phyloP scores from a whole-genome alignment of 2,113 vertebrate species.

The Antechinus stuartii region DNA sequence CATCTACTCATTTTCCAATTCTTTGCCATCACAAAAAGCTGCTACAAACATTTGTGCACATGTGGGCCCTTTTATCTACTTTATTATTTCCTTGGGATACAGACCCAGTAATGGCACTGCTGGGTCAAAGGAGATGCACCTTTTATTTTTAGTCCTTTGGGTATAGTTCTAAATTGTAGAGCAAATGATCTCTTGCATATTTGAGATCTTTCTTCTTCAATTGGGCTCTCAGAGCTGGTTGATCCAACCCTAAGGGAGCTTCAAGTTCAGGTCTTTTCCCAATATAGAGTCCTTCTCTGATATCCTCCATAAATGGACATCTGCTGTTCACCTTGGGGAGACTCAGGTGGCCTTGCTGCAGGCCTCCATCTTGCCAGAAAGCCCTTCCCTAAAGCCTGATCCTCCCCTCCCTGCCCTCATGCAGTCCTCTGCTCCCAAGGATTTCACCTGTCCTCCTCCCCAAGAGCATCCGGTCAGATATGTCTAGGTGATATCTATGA shows the following conservation, averaged over 20 bases:
- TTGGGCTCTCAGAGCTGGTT: background rate
- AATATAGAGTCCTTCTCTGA: background rate
- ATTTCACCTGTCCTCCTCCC: background rate
- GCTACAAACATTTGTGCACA: too few relatives aligned
- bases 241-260: background rate
- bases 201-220: background rate
- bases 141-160: too few relatives aligned
- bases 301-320: too few relatives aligned
- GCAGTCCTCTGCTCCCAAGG: background rate
- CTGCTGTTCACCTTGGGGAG: too few relatives aligned
- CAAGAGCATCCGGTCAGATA: background rate
- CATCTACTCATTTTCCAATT: too few relatives aligned
- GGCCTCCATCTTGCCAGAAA: background rate
- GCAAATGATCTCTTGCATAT: background rate
- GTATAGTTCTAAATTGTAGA: too few relatives aligned
- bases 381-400: background rate
- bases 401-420: background rate
- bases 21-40: too few relatives aligned
- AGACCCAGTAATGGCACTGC: too few relatives aligned
- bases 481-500: background rate
- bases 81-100: too few relatives aligned
- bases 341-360: too few relatives aligned
- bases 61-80: too few relatives aligned
- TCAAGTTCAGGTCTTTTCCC: background rate
- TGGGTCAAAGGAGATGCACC: too few relatives aligned